A percentile compares a stretch with the other conserved stretches of the same genome.
Conservation (phyloP, 2,113 vertebrate species). For the Platysteira castanea region DNA sequence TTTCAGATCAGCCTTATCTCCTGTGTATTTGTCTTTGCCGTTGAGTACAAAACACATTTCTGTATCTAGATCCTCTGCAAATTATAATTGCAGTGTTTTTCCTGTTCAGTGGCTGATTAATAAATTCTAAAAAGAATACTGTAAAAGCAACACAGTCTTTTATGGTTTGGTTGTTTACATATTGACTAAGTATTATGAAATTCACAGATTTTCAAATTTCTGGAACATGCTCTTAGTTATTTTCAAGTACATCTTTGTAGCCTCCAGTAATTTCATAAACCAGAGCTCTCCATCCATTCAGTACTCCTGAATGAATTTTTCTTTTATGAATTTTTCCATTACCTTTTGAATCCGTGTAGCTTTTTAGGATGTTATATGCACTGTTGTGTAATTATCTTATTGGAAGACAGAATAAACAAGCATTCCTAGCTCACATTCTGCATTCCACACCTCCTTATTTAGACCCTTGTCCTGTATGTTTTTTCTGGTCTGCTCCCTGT, state of each 20-base stretch:
- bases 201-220: not conserved
- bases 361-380: not conserved
- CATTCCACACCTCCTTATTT: not conserved
- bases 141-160: not conserved
- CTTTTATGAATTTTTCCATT: not conserved
- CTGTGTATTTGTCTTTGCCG: not conserved
- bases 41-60: not conserved
- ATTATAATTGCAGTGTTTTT: not conserved
- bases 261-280: not conserved
- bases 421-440: not conserved
- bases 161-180: not conserved
- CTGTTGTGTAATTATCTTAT: not conserved
- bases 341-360: not conserved
- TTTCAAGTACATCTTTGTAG: not conserved
- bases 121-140: not conserved
- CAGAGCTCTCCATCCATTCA: not conserved
- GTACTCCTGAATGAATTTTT: not conserved
- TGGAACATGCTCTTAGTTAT: not conserved
- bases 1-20: not conserved
- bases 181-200: not conserved
- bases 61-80: not conserved
- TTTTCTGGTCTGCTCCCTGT: not conserved
- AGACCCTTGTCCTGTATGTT: not conserved
- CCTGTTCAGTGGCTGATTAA: not conserved
- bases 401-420: not conserved